These are phyloP conservation scores for Iguana delicatissima DNA, from an alignment of 2,797 vertebrate species.

Conservation along the genomic window DNA sequence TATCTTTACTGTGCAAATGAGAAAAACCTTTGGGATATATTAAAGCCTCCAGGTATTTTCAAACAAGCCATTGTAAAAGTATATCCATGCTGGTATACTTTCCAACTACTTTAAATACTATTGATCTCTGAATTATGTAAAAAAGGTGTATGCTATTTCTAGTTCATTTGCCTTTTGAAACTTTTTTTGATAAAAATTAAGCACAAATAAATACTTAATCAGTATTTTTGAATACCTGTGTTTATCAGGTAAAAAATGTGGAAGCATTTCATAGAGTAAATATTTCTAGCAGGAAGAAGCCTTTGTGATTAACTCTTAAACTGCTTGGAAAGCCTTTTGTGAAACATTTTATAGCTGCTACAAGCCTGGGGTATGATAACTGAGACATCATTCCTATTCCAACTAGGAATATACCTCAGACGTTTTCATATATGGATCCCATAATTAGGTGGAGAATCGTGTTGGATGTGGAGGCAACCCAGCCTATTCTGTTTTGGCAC, in stretches of 20 bases:
- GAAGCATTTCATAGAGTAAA: constrained; percentile 26
- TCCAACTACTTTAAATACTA: constrained; percentile 84
- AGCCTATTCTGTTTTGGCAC: too few relatives aligned
- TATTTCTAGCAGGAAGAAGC: background rate
- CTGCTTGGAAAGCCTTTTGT: background rate
- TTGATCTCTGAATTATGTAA: constrained; percentile 84
- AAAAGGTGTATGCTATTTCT: constrained; percentile 74
- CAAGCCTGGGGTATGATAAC: background rate
- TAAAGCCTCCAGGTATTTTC: constrained; percentile 82
- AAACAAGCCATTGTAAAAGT: constrained; percentile 79
- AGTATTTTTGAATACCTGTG: constrained; percentile 43
- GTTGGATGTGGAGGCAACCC: background rate
- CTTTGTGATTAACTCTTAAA: constrained; percentile 42
- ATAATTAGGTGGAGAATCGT: background rate
- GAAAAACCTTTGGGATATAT: constrained; percentile 82
- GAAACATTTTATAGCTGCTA: background rate
- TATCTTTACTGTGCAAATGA: constrained; percentile 87
- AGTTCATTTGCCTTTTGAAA: constrained; percentile 76
- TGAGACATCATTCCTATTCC: background rate
- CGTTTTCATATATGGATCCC: background rate
- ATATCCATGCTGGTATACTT: constrained; percentile 76
- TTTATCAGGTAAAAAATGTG: constrained; percentile 39
- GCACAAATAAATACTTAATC: constrained; percentile 51
- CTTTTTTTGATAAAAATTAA: constrained; percentile 66
- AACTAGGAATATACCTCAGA: background rate